Conservation (phyloP, 2,888 invertebrate species). For the Tubulanus polymorphus region DNA sequence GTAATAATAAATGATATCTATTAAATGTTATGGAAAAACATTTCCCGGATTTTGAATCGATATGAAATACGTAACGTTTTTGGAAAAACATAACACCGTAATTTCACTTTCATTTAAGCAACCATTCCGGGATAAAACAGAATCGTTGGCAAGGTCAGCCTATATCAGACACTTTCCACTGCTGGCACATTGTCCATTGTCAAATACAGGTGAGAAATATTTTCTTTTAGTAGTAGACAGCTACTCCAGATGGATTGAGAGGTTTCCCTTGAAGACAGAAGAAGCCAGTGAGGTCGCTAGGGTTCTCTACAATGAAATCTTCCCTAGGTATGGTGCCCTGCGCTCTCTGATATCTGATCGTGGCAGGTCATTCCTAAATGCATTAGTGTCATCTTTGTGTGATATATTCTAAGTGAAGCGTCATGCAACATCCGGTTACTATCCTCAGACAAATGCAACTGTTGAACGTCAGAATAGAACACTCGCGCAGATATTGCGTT, state of each 20-base stretch:
- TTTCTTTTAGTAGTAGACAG: neutral
- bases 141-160: too few species aligned
- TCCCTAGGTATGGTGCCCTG: conserved; percentile 23
- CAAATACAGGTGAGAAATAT: neutral
- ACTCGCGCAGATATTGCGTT: conserved; percentile 17
- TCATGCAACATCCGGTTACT: conserved; percentile 19
- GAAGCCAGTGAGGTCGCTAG: conserved; percentile 20
- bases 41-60: too few species aligned
- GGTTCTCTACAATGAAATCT: conserved; percentile 20
- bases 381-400: conserved; percentile 19
- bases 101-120: too few species aligned
- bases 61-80: too few species aligned
- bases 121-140: too few species aligned
- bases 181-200: neutral
- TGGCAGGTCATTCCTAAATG: conserved; percentile 20
- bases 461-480: conserved; percentile 22
- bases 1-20: too few species aligned
- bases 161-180: neutral
- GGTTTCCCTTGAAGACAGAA: conserved; percentile 13
- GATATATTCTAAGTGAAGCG: conserved; percentile 20
- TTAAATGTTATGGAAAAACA: too few species aligned
- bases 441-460: conserved; percentile 20
- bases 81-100: too few species aligned
- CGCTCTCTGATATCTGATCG: conserved; percentile 20
- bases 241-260: conserved; percentile 5